Base-by-base conservation (phyloP, 2,888 invertebrate species). In the Thalpophila matura region DNA sequence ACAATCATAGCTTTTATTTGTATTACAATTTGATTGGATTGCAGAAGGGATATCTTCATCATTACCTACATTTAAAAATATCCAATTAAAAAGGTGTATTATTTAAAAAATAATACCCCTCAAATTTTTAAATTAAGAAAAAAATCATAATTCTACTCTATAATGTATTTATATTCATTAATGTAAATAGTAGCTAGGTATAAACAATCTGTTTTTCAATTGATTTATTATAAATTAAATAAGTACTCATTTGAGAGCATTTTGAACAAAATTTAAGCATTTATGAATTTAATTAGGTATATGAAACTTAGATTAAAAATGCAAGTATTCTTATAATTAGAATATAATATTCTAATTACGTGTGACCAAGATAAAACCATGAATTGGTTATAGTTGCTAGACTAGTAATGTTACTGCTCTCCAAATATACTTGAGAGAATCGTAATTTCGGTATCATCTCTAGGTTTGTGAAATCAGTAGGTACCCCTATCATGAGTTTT, bases 101-200 rank as follows among this genome's bases (percentile, higher is more conserved):
- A 31, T 50, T 67, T 66, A 1, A 27, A 67, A 67, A 59, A 59
- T 43, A 58, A 57, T 27, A 33, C 20, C 43, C n/a, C 7, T 9
- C 20, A 22, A n/a, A n/a, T 22, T 45, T 35, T 35, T 16, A 14
- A 14, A 14, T 6, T 35, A 16, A 47, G 14, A 9, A 31, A 22
- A 10, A 33, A 47, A 7, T 22, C 0, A 24, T 50, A 57, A 35
- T 42, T 46, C 0, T 31, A 31, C 12, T 46, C 0, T 27, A 9
- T 35, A 29, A 14, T 38, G 27, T 58, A 38, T 42, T 16, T 38
- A 2, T 35, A 57, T 20, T 24, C 33, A 18, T 26, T 31, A 38
- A 29, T 69, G 70, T 70, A 60, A 66, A 70, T 72, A 70, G 26
- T 70, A 64, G 51, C 2, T 65, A 58, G 58, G n/a, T 64, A 59